Percentiles rank a stretch among this genome's conserved stretches.
These are phyloP conservation scores for Agriopis marginaria DNA, from an alignment of 2,888 invertebrate genomes.

Conservation along the genomic window DNA sequence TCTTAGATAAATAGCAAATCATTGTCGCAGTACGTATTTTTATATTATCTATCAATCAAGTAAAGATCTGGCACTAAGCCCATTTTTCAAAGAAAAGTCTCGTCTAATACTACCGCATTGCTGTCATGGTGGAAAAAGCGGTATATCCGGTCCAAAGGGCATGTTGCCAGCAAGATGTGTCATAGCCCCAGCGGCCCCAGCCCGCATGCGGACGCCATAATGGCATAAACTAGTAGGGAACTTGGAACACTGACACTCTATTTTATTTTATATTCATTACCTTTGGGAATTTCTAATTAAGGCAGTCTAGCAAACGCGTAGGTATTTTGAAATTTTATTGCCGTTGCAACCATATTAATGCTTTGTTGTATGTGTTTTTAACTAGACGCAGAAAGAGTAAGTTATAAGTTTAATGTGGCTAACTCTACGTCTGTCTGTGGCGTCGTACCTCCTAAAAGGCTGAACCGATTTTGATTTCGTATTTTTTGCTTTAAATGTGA, in stretches of 20 bases:
- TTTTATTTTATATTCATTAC: background rate
- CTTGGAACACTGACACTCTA: background rate
- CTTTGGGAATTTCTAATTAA: too few species aligned
- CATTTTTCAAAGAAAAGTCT: constrained; percentile 26
- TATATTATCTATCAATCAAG: constrained; percentile 29
- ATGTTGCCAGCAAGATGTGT: constrained; percentile 12
- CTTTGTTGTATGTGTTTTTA: too few species aligned
- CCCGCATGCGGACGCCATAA: background rate
- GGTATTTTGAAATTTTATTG: too few species aligned
- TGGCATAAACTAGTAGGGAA: background rate
- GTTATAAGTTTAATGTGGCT: too few species aligned
- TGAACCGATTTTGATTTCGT: too few species aligned
- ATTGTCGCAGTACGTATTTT: constrained; percentile 15
- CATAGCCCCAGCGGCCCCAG: background rate
- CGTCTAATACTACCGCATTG: constrained; percentile 26
- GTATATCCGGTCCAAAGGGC: constrained; percentile 13
- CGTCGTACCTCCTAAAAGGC: too few species aligned
- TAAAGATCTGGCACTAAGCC: constrained; percentile 27
- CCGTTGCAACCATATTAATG: too few species aligned
- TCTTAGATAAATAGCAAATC: constrained; percentile 14
- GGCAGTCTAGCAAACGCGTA: background rate
- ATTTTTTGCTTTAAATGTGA: too few species aligned
- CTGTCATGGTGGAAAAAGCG: background rate
- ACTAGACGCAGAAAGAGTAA: too few species aligned
- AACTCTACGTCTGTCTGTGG: too few species aligned